These are phyloP conservation scores for Lycopodina hypogea DNA, from an alignment of 37 sponge, comb jelly and placozoan genomes.

Conservation along the genomic window DNA sequence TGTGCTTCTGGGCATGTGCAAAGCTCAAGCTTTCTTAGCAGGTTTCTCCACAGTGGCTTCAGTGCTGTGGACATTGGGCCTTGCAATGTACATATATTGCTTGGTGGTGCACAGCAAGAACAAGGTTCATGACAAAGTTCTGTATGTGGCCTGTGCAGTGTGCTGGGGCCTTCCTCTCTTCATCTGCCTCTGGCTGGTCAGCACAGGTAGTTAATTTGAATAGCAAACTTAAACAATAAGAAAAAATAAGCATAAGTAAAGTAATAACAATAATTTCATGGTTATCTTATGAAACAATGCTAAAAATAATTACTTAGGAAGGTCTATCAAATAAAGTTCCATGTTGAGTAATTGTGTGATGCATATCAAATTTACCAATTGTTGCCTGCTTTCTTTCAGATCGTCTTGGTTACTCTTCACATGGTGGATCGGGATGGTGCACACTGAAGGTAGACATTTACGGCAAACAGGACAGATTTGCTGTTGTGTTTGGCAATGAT, in stretches of 20 bases:
- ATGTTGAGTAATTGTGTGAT: too few species aligned
- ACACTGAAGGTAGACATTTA: conserved; percentile 38
- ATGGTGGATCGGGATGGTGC: conserved; percentile 74
- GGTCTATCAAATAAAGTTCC: too few species aligned
- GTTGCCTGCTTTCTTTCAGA: conserved; percentile 6
- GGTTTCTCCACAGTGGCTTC: conserved; percentile 38
- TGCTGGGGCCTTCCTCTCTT: conserved; percentile 63
- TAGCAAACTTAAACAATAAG: too few species aligned
- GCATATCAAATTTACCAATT: background rate
- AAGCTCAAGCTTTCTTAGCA: conserved; percentile 37
- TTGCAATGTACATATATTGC: conserved; percentile 64
- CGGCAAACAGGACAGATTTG: conserved; percentile 4
- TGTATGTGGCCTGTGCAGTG: conserved; percentile 20
- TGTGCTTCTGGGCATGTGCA: conserved; percentile 8
- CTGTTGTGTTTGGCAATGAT: conserved; percentile 59
- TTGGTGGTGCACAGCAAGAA: conserved; percentile 3
- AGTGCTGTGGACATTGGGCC: conserved; percentile 52
- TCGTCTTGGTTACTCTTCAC: conserved; percentile 38
- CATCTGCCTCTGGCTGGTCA: conserved; percentile 42
- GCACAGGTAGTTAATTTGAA: conserved; percentile 15
- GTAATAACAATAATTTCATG: too few species aligned
- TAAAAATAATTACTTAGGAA: too few species aligned
- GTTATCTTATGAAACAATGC: too few species aligned
- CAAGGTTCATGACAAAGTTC: conserved; percentile 9
- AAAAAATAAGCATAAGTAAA: too few species aligned